Percentiles rank a stretch among this genome's conserved stretches.
These are phyloP conservation scores for Leptinotarsa defecta DNA, from an alignment of 1,140 invertebrate genomes.

Conservation along the genomic window DNA sequence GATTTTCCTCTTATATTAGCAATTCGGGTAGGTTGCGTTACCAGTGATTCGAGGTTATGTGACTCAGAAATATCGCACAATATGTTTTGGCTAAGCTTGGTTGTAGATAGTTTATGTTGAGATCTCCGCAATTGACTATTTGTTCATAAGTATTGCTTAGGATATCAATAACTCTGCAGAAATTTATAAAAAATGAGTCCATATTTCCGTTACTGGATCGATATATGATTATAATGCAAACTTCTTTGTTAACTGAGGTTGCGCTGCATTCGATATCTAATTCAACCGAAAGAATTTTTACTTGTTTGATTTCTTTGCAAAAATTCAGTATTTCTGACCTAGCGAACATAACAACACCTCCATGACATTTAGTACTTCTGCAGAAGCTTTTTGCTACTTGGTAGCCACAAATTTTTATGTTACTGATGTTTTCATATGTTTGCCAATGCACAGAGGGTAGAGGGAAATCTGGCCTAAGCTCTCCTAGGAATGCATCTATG, in stretches of 20 bases:
- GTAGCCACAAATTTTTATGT: background rate
- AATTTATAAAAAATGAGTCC: background rate
- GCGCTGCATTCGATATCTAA: background rate
- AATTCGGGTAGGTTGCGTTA: background rate
- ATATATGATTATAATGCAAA: constrained; percentile 4
- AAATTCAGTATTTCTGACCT: background rate
- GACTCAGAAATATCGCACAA: background rate
- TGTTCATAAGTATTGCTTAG: background rate
- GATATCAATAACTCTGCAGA: constrained; percentile 1
- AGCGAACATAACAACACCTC: background rate
- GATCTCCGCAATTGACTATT: background rate
- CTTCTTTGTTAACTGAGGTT: background rate
- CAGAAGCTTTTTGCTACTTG: too few species aligned
- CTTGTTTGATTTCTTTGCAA: background rate
- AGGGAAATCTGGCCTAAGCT: too few species aligned
- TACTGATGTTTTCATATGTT: background rate
- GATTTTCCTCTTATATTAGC: background rate
- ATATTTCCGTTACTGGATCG: constrained; percentile 1
- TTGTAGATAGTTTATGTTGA: background rate
- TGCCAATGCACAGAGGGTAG: too few species aligned
- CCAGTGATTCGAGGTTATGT: background rate
- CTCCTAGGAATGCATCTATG: too few species aligned
- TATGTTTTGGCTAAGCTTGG: background rate
- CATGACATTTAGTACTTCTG: background rate
- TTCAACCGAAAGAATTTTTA: background rate